Evolutionary conservation across 2,888 invertebrate species (phyloP).

Genomic region (Thereva unica): DNA sequence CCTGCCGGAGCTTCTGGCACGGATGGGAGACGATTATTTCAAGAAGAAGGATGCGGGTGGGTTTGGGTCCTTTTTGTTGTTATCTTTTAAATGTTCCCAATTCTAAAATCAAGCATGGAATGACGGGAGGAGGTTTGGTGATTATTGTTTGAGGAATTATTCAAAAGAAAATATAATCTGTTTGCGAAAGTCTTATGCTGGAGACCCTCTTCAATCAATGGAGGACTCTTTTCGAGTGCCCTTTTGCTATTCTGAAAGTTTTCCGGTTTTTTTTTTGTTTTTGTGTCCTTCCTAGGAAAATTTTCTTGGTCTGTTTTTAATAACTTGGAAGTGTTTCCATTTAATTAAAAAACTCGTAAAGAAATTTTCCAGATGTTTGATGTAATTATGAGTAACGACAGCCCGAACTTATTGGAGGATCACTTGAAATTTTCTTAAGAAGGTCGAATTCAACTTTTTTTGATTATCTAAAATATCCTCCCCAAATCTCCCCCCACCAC

Average conservation of each 20-base stretch:
- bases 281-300: slow-evolving; percentile 6
- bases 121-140: neutral
- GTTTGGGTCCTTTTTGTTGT: slow-evolving; percentile 15
- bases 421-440: too few relatives aligned
- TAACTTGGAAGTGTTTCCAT: slow-evolving; percentile 24
- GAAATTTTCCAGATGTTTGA: slow-evolving; percentile 25
- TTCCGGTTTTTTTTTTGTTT: slow-evolving; percentile 1
- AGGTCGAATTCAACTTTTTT: too few relatives aligned
- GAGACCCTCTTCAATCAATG: slow-evolving; percentile 12
- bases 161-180: slow-evolving; percentile 37
- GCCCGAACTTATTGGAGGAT: too few relatives aligned
- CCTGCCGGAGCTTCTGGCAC: neutral
- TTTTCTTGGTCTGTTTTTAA: slow-evolving; percentile 22
- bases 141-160: slow-evolving; percentile 36
- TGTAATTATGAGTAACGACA: slow-evolving; percentile 22
- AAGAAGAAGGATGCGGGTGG: slow-evolving; percentile 11
- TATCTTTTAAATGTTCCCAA: slow-evolving; percentile 25
- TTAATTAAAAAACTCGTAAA: slow-evolving; percentile 25
- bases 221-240: slow-evolving; percentile 17
- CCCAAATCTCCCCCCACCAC: too few relatives aligned
- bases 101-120: neutral
- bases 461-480: too few relatives aligned
- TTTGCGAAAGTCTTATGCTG: slow-evolving; percentile 29
- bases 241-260: slow-evolving; percentile 26
- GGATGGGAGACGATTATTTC: slow-evolving; percentile 5